A percentile compares a stretch with the other conserved stretches of the same genome.
Evolutionary conservation across 2,797 vertebrate species (phyloP).

Genomic region (Craterocephalus amniculus): DNA sequence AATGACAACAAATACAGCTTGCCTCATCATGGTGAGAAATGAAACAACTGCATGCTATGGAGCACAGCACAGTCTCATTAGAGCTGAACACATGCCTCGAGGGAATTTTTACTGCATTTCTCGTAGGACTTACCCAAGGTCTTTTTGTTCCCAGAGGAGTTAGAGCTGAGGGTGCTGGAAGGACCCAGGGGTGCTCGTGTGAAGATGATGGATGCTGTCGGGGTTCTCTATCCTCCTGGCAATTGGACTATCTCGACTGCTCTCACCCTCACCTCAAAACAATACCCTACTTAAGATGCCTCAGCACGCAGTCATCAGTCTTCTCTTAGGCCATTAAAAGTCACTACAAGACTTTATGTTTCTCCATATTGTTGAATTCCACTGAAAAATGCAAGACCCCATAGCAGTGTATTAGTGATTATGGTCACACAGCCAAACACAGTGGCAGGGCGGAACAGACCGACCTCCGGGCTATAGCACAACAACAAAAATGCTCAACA

Average conservation of each 20-base stretch:
- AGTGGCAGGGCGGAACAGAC: conserved; percentile 50
- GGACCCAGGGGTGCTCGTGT: conserved; percentile 45
- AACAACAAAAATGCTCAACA: conserved; percentile 25
- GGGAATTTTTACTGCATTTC: conserved; percentile 20
- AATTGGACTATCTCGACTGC: conserved; percentile 57
- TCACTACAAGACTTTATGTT: conserved; percentile 43
- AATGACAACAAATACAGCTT: conserved; percentile 15
- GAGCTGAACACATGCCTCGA: conserved; percentile 17
- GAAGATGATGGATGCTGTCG: conserved; percentile 66
- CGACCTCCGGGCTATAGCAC: conserved; percentile 33
- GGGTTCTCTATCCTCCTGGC: conserved; percentile 56
- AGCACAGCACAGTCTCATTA: conserved; percentile 13
- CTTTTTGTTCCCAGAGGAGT: conserved; percentile 44
- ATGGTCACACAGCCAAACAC: conserved; percentile 51
- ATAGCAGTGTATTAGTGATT: conserved; percentile 41
- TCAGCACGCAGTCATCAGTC: conserved; percentile 60
- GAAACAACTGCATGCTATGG: not conserved
- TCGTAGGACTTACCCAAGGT: conserved; percentile 21
- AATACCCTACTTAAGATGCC: conserved; percentile 43
- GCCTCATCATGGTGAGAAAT: conserved; percentile 10
- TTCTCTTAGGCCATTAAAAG: conserved; percentile 61
- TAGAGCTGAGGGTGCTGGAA: conserved; percentile 25
- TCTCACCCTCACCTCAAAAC: conserved; percentile 40
- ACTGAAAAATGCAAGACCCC: conserved; percentile 37
- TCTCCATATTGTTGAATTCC: conserved; percentile 36